phyloP scores from a whole-genome alignment of 2,888 invertebrate genomes.

The Cephalotes varians region DNA sequence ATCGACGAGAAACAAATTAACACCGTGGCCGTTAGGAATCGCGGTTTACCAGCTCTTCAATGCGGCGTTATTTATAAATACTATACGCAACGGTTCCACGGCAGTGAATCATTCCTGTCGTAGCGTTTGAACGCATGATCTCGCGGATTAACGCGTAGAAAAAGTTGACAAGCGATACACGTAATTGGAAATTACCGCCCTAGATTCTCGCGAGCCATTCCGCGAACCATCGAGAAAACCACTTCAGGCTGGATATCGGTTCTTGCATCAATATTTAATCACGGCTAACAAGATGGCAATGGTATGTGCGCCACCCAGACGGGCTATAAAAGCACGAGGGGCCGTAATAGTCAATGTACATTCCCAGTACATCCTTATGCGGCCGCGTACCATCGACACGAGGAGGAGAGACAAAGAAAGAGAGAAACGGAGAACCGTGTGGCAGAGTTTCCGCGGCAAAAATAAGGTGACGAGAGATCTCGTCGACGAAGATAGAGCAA shows the following conservation, averaged over 20 bases:
- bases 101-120: neutral
- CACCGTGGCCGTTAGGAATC: conserved; percentile 77
- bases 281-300: conserved; percentile 80
- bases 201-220: conserved; percentile 66
- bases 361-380: conserved; percentile 59
- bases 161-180: neutral
- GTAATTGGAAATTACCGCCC: conserved; percentile 61
- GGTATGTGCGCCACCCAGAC: conserved; percentile 74
- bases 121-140: neutral
- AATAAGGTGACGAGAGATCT: conserved; percentile 49
- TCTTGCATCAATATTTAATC: conserved; percentile 78
- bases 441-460: conserved; percentile 31
- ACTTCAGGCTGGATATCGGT: conserved; percentile 66
- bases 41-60: conserved; percentile 32
- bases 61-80: conserved; percentile 3
- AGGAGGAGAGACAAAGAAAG: neutral
- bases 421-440: conserved; percentile 18
- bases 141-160: conserved; percentile 14
- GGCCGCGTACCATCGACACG: neutral
- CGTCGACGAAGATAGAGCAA: conserved; percentile 64
- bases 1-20: conserved; percentile 78
- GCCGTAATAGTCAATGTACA: conserved; percentile 71
- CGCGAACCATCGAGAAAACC: conserved; percentile 62
- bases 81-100: conserved; percentile 5
- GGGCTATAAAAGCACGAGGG: conserved; percentile 75